Base-by-base conservation (phyloP, 1,140 invertebrate species). In the Calliphora vicina region DNA sequence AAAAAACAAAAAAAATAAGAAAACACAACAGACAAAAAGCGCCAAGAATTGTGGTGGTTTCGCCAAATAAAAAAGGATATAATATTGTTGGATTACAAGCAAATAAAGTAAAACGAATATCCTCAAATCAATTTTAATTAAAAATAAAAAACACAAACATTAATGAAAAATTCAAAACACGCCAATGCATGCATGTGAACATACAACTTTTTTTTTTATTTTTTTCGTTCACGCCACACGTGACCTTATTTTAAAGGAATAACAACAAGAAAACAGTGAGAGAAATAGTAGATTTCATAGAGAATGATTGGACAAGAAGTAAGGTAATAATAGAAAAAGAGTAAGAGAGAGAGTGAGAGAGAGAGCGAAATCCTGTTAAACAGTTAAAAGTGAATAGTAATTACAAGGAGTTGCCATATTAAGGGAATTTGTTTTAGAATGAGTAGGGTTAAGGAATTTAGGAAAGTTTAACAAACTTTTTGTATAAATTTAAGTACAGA, bases 41-140 rank as follows among this genome's bases (percentile, higher is more conserved):
- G 76, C 45, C 17, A 42, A 43, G n/a, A 78, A 76, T 27, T 76
- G 73, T 25, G 73, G 73, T 9, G 26, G 26, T n/a, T 17, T 17
- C 8, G 17, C 4, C n/a, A n/a, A n/a, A n/a, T n/a, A n/a, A n/a
- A n/a, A 50, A 50, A 50, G 45, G 45, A 6, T 50, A 50, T 13
- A 50, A 50, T 50, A 50, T 50, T 50, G 45, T 50, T 17, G 45
- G 12, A 50, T 50, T 17, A 10, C 45, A 50, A 15, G 35, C 35
- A 35, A 35, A 5, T 10, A 50, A 50, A 50, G 17, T 50, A 50
- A 35, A 35, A 35, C 35, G 35, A 8, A 35, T 35, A 35, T 35
- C 35, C 35, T 35, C 8, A 84, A 82, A 84, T 82, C 83, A 82
- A 84, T 85, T 72, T 82, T 82, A 84, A 84, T 87, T 87, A 87